phyloP scores from a whole-genome alignment of 2,888 invertebrate genomes.

The Odontomyia ornata region DNA sequence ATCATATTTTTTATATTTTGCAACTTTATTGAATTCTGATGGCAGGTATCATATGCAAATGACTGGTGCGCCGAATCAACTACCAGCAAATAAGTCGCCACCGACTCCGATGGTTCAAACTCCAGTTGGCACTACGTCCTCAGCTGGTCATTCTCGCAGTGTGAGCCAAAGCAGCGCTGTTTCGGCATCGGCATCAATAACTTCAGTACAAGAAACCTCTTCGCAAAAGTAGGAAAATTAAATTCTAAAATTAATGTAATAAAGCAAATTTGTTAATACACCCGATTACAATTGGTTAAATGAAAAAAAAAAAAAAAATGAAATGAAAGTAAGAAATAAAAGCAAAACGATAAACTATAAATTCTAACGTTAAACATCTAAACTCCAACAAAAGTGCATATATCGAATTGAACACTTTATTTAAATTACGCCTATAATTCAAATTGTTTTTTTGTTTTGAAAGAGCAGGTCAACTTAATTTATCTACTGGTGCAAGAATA shows the following conservation, averaged over 20 bases:
- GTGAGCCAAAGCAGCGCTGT: constrained; percentile 69
- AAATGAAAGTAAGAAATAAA: not conserved
- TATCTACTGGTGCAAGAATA: not conserved
- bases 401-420: constrained; percentile 3
- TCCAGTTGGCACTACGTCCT: constrained; percentile 66
- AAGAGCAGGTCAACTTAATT: not conserved
- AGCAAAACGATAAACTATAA: constrained; percentile 9
- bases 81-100: constrained; percentile 71
- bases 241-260: constrained; percentile 34
- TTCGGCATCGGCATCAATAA: constrained; percentile 50
- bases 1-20: not conserved
- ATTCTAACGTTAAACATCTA: not conserved
- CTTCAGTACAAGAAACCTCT: constrained; percentile 37
- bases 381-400: not conserved
- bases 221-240: constrained; percentile 43
- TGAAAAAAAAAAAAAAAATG: not conserved
- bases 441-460: not conserved
- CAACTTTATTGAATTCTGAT: not conserved
- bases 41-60: constrained; percentile 81
- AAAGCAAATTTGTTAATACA: constrained; percentile 23
- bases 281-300: constrained; percentile 35
- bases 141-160: constrained; percentile 69
- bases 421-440: not conserved
- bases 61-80: constrained; percentile 68
- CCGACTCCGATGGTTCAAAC: constrained; percentile 76